Evolutionary conservation across 2,888 invertebrate genomes (phyloP), one percentile per base, ranked within the genome.

Genomic region (Lochmaea crataegi): DNA sequence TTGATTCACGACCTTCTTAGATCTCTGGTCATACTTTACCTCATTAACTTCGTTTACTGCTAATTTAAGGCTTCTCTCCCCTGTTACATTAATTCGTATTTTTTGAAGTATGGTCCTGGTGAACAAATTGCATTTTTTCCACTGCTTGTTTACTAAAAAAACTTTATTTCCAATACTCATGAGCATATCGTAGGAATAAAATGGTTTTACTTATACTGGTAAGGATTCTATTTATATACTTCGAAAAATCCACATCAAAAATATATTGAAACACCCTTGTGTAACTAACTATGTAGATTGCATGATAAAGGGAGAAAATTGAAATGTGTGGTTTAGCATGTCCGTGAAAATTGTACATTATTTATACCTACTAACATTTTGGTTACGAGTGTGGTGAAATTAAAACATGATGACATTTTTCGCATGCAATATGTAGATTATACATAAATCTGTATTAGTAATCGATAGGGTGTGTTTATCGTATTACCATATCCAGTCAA

Each of bases 261-360:
- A 48, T n/a, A n/a, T 48, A 48, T 53, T 11, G 53, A 3, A 16
- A 58, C 58, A 32, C 32, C 58, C n/a, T n/a, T 63, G 61, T 63
- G 16, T 63, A 3, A 7, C 41, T 69, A 63, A 64, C 57, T 53
- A 63, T 69, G 16, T 53, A 48, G 56, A 38, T 69, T 42, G 69
- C 64, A 69, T 42, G 69, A 63, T 63, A 58, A 32, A 42, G 66
- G 56, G 9, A 48, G 32, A 48, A 65, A 65, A 65, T 51, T 51
- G n/a, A 65, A 48, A 48, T 64, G 22, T 48, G 32, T 14, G 9
- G 65, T 63, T 42, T 16, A 63, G 61, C 18, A 16, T 63, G 11
- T 63, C 61, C 42, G 61, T 18, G 42, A 63, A 61, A 63, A 63
- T 63, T 63, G 38, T 42, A 38, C 61, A 42, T 63, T 42, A 63